Evolutionary conservation across 1,140 invertebrate species (phyloP).

Genomic region (Brachystomella parvula): DNA sequence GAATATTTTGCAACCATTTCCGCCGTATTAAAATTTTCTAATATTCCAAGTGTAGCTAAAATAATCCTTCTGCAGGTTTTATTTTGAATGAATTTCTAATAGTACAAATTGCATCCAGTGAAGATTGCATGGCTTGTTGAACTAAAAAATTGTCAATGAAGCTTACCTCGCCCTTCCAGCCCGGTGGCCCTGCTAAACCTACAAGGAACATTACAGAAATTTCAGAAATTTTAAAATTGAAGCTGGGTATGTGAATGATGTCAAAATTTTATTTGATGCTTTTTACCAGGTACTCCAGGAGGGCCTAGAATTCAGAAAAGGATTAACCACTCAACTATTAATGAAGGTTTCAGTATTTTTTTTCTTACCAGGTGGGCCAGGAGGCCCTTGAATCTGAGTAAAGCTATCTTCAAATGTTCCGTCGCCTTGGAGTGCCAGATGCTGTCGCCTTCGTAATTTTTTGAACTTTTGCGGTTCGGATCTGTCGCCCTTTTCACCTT

Average conservation of each 20-base stretch:
- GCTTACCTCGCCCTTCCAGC: constrained; percentile 70
- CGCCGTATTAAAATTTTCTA: too few species aligned
- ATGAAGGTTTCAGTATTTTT: neutral
- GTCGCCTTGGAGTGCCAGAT: constrained; percentile 35
- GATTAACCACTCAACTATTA: neutral
- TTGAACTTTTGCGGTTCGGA: constrained; percentile 89
- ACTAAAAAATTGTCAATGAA: neutral
- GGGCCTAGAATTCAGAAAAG: neutral
- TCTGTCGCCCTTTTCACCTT: constrained; percentile 84
- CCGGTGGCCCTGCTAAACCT: constrained; percentile 69
- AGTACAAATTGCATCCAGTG: too few species aligned
- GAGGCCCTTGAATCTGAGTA: constrained; percentile 69
- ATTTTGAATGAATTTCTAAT: too few species aligned
- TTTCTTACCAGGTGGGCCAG: constrained; percentile 40
- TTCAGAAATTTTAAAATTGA: neutral
- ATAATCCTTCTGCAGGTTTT: too few species aligned
- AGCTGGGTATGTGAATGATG: neutral
- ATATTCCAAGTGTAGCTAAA: too few species aligned
- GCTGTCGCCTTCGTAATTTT: constrained; percentile 76
- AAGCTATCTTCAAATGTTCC: constrained; percentile 29
- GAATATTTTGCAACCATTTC: too few species aligned
- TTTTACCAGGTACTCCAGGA: neutral
- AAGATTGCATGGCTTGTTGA: too few species aligned
- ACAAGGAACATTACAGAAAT: constrained; percentile 14
- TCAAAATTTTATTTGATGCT: neutral